Conservation (phyloP, 1,140 invertebrate genomes). For the Drosophila saltans region DNA sequence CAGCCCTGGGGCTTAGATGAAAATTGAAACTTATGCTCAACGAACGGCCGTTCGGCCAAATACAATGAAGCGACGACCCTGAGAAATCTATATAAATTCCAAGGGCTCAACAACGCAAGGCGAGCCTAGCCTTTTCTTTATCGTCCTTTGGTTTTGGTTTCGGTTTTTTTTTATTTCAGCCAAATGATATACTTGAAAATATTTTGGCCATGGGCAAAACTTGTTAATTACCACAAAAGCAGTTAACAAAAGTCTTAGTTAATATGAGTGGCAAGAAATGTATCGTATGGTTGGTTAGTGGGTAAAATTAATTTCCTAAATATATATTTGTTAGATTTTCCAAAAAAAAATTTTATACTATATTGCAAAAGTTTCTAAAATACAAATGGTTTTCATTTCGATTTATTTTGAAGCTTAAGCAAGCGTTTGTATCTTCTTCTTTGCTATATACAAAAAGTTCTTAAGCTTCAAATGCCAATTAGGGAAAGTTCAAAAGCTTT, state of each 20-base stretch:
- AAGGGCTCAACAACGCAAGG: conserved; percentile 21
- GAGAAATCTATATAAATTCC: conserved; percentile 49
- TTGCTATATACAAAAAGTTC: neutral
- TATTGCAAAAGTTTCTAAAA: neutral
- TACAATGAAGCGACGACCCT: neutral
- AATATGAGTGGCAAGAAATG: conserved; percentile 29
- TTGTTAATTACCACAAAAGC: conserved; percentile 50
- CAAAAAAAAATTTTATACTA: neutral
- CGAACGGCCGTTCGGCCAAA: neutral
- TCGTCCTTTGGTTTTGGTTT: neutral
- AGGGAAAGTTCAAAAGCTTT: conserved; percentile 12
- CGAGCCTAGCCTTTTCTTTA: neutral
- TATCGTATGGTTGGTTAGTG: neutral
- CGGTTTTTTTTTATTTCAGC: conserved; percentile 23
- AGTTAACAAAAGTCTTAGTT: conserved; percentile 60
- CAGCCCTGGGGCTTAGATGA: conserved; percentile 36
- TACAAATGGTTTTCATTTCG: conserved; percentile 1
- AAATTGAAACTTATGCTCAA: conserved; percentile 64
- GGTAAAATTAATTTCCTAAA: conserved; percentile 5
- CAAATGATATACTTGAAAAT: conserved; percentile 42
- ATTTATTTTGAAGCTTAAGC: neutral
- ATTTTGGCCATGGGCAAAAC: conserved; percentile 29
- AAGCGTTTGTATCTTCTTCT: neutral
- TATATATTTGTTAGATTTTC: neutral
- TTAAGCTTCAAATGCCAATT: conserved; percentile 17